Conservation (phyloP, 2,113 vertebrate genomes). For the Python bivittatus region DNA sequence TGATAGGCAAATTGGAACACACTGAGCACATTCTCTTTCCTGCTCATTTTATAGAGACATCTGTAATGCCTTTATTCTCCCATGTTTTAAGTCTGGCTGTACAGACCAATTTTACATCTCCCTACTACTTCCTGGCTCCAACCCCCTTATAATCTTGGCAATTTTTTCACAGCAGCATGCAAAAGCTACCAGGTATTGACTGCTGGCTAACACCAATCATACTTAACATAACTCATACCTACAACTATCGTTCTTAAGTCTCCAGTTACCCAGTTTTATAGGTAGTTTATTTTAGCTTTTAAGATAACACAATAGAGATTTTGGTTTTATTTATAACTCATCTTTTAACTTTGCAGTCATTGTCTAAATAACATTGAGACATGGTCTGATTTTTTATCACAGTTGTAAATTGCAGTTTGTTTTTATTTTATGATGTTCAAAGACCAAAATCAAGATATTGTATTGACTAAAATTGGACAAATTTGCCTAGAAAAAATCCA, state of each 20-base stretch:
- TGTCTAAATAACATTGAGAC: not conserved
- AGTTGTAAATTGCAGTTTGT: not conserved
- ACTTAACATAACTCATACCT: not conserved
- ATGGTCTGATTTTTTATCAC: not conserved
- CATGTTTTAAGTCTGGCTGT: not conserved
- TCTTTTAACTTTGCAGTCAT: not conserved
- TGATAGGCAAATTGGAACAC: not conserved
- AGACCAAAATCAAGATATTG: not conserved
- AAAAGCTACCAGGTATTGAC: not conserved
- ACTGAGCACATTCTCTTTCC: not conserved
- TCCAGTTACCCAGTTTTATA: not conserved
- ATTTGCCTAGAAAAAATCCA: not conserved
- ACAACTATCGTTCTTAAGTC: not conserved
- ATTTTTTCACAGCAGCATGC: not conserved
- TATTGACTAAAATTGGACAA: not conserved
- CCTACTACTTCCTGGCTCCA: not conserved
- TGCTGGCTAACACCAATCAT: not conserved
- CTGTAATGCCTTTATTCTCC: not conserved
- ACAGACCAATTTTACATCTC: not conserved
- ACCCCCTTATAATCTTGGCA: not conserved
- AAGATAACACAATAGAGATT: not conserved
- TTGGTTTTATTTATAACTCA: not conserved
- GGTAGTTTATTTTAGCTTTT: not conserved
- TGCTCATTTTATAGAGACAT: not conserved
- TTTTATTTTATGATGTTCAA: not conserved